Percentiles rank a stretch among this genome's conserved stretches.
These are phyloP conservation scores for Sarcophaga bullata DNA, from an alignment of 1,140 invertebrate genomes.

Conservation along the genomic window DNA sequence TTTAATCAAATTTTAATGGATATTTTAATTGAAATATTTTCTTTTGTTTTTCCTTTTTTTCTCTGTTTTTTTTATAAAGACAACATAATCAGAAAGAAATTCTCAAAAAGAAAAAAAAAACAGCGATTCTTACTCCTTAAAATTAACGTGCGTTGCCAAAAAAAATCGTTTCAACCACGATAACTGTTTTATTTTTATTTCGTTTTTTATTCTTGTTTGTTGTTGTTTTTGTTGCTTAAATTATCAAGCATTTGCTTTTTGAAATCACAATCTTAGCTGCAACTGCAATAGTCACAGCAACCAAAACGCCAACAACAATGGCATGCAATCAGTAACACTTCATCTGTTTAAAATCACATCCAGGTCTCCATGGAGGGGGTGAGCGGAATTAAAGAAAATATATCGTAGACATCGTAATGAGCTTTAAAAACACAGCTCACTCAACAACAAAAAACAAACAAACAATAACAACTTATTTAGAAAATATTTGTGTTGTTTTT, in stretches of 20 bases:
- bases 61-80: not conserved
- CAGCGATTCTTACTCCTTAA: not conserved
- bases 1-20: constrained; percentile 35
- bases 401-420: not conserved
- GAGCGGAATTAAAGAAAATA: no score
- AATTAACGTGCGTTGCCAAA: constrained; percentile 36
- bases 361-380: not conserved
- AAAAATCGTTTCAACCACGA: constrained; percentile 15
- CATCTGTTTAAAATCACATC: constrained; percentile 49
- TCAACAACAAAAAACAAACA: not conserved
- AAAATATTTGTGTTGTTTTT: no score
- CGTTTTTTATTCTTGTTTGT: no score
- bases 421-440: constrained; percentile 25
- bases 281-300: not conserved
- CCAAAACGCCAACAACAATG: constrained; percentile 1
- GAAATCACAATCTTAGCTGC: not conserved
- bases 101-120: not conserved
- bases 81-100: not conserved
- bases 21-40: constrained; percentile 22
- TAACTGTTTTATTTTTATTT: not conserved
- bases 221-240: not conserved
- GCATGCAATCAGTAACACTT: constrained; percentile 63
- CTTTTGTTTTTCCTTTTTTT: not conserved
- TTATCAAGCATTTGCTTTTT: constrained; percentile 23
- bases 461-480: constrained; percentile 38